Percentiles rank a stretch among this genome's conserved stretches.
Evolutionary conservation across 2,113 vertebrate species (phyloP).

Genomic region (Aspiorhynchus laticeps): DNA sequence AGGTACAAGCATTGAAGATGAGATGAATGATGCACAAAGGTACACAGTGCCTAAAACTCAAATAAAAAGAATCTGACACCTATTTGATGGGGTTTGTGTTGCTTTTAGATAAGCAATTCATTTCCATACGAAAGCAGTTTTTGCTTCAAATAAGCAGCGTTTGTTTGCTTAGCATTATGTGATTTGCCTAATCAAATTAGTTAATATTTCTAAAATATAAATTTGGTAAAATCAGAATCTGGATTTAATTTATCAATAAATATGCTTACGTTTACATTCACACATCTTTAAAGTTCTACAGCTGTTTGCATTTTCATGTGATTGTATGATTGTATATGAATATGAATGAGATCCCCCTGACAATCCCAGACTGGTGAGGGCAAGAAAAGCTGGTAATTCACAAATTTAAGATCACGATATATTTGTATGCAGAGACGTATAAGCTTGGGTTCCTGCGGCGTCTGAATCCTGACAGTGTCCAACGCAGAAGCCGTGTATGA

Average conservation of each 20-base stretch:
- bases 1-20: background rate
- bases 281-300: background rate
- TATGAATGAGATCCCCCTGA: background rate
- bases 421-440: constrained; percentile 51
- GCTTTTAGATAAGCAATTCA: background rate
- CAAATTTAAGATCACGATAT: background rate
- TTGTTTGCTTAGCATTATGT: background rate
- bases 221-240: background rate
- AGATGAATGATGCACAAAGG: background rate
- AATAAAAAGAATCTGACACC: no score
- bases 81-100: background rate
- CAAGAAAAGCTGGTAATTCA: background rate
- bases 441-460: constrained; percentile 50
- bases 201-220: background rate
- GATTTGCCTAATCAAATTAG: background rate
- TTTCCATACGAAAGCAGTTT: background rate
- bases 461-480: constrained; percentile 62
- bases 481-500: constrained; percentile 58
- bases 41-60: background rate
- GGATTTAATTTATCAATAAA: background rate
- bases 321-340: background rate
- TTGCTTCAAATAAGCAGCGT: background rate
- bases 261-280: background rate
- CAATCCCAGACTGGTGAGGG: background rate
- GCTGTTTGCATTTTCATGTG: background rate